phyloP scores from a whole-genome alignment of 2,888 invertebrate species.

The Mamestra brassicae region DNA sequence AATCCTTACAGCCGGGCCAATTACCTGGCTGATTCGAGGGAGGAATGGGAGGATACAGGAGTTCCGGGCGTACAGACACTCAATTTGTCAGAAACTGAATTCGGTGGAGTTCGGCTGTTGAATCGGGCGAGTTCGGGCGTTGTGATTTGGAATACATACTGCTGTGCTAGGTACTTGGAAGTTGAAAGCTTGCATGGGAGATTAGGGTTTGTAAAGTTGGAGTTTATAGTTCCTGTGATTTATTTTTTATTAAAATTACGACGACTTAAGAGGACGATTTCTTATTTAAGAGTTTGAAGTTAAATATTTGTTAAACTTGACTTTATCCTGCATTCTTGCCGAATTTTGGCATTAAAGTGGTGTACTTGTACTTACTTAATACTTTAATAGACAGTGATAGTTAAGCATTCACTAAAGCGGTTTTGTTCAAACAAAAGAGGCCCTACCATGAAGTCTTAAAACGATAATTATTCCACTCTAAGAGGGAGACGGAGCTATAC shows the following conservation, averaged over 20 bases:
- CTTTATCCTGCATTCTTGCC: too few species aligned
- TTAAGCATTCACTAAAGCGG: too few species aligned
- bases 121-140: conserved; percentile 14
- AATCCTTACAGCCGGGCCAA: conserved; percentile 40
- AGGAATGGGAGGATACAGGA: conserved; percentile 31
- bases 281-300: too few species aligned
- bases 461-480: too few species aligned
- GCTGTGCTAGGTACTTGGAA: neutral
- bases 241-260: neutral
- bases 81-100: conserved; percentile 62
- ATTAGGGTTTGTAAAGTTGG: neutral
- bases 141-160: conserved; percentile 22
- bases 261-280: too few species aligned
- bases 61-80: conserved; percentile 46
- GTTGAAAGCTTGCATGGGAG: neutral
- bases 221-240: neutral
- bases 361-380: too few species aligned
- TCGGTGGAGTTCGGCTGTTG: conserved; percentile 40
- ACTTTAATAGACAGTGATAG: too few species aligned
- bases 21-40: conserved; percentile 55
- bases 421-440: too few species aligned
- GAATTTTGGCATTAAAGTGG: too few species aligned
- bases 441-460: too few species aligned
- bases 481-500: too few species aligned
- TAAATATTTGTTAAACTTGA: too few species aligned